Percentiles rank a stretch among this genome's conserved stretches.
These are phyloP conservation scores for Limosa lapponica DNA, from an alignment of 2,797 vertebrate genomes.

Conservation along the genomic window DNA sequence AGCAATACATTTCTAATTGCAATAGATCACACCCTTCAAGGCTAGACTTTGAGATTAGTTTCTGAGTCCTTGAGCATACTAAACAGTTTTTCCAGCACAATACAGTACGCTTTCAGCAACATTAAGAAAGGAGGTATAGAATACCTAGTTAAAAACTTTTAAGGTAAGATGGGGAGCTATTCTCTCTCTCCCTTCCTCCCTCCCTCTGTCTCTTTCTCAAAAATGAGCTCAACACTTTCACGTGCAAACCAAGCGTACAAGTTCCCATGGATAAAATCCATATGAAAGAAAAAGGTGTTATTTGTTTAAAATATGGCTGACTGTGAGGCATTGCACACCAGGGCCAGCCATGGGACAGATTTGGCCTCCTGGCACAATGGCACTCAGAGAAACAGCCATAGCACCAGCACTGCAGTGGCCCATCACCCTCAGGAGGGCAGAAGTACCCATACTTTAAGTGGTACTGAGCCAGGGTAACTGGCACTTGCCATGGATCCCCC, in stretches of 20 bases:
- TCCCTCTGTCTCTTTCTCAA: neutral
- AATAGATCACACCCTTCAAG: conserved; percentile 52
- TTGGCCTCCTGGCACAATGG: neutral
- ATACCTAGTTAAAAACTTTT: neutral
- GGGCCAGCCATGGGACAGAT: fast-evolving
- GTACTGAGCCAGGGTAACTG: neutral
- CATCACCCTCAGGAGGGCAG: neutral
- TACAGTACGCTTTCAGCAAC: neutral
- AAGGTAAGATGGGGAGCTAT: neutral
- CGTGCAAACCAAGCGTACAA: neutral
- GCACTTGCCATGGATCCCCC: neutral
- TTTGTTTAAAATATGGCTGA: neutral
- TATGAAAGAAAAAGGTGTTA: neutral
- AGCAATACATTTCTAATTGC: conserved; percentile 69
- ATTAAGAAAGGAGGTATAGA: neutral
- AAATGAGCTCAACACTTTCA: neutral
- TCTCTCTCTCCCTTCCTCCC: neutral
- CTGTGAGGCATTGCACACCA: neutral
- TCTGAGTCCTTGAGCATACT: conserved; percentile 50
- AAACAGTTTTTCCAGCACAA: conserved; percentile 30
- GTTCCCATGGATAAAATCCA: neutral
- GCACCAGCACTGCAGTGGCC: fast-evolving
- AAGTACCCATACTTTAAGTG: neutral
- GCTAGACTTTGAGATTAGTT: conserved; percentile 50
- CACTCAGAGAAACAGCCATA: neutral